Evolutionary conservation across 2,888 invertebrate genomes (phyloP), one percentile per base, ranked within the genome.

Genomic region (Troides helena): DNA sequence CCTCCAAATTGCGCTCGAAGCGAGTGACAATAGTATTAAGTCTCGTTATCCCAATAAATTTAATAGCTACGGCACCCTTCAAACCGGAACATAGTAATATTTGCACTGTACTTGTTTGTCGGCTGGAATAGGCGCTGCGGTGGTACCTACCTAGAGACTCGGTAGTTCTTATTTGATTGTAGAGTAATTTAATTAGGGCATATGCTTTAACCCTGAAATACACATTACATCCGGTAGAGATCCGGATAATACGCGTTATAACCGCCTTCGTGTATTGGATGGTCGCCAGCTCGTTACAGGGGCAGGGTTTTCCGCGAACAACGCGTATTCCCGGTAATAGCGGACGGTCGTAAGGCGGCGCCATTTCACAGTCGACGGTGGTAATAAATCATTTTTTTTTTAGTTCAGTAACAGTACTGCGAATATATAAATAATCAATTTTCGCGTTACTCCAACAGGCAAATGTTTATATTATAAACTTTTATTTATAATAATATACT

Each of bases 251-350:
- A 58, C 62, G n/a, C 30, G 62, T 50, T 50, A n/a, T 56, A 21
- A 63, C 43, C 63, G 30, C 50, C 59, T 25, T 17, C 18, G 23
- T 36, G n/a, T 58, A n/a, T 69, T 69, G 69, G 69, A 59, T 10
- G 53, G n/a, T n/a, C 6, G 60, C 69, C 69, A 69, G 61, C 12
- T 30, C 7, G 68, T 68, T 72, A 62, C n/a, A 67, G 68, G 62
- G 67, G 66, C 65, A 56, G 69, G 70, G 73, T 76, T 80, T 84
- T 83, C 82, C 79, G 79, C 78, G 81, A 82, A 81, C 78, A 79
- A 68, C 71, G 74, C 74, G 75, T 80, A 81, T 84, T 83, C 81
- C 74, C 70, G 76, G 78, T 79, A 82, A 79, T 75, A 72, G 73
- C 65, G 74, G 67, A 72, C 62, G 73, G 74, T 71, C 74, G 75